phyloP scores from a whole-genome alignment of 2,113 vertebrate genomes.

The Tiliqua scincoides region DNA sequence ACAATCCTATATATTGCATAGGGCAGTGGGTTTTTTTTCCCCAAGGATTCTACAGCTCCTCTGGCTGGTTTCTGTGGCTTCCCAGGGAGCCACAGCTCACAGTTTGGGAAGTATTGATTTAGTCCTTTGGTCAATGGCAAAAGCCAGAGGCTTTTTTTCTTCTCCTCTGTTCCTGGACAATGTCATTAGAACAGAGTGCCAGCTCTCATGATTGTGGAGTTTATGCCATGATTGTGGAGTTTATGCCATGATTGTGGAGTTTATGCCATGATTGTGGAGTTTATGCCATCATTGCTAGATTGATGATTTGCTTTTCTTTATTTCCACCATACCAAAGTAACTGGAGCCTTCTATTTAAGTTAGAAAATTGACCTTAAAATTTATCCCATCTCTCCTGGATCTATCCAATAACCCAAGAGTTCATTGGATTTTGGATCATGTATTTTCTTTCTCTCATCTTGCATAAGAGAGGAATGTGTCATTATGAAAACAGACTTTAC shows the following conservation, averaged over 20 bases:
- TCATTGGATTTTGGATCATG: background rate
- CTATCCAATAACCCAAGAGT: background rate
- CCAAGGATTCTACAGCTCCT: no score
- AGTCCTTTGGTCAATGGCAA: no score
- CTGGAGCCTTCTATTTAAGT: background rate
- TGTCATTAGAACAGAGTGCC: no score
- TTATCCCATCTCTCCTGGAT: background rate
- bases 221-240: background rate
- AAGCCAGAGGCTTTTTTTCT: no score
- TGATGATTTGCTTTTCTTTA: background rate
- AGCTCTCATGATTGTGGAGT: background rate
- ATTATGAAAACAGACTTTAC: conserved; percentile 16
- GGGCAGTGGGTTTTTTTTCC: no score
- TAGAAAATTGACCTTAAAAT: conserved; percentile 1
- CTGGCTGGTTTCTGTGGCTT: no score
- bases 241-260: background rate
- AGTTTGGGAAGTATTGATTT: no score
- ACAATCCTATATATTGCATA: no score
- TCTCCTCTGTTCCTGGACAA: background rate
- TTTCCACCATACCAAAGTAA: background rate
- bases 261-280: background rate
- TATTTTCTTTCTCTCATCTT: conserved; percentile 25
- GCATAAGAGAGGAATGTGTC: background rate
- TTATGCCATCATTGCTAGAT: background rate
- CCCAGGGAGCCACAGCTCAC: no score